These are phyloP conservation scores for Criorhina ranunculi DNA, from an alignment of 2,888 invertebrate genomes.

Conservation along the genomic window DNA sequence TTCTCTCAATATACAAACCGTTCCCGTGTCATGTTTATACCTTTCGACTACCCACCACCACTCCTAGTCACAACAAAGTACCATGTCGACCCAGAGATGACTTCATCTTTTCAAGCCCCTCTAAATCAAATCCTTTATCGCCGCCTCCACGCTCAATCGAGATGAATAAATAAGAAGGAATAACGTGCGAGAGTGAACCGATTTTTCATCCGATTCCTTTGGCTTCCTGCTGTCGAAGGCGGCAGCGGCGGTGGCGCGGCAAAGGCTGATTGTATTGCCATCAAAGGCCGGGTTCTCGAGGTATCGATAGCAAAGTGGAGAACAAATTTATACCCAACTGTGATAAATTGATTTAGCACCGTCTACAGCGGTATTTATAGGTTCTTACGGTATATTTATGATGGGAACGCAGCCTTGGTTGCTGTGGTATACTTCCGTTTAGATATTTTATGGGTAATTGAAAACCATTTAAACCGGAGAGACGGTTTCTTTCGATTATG, in stretches of 20 bases:
- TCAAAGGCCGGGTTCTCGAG: conserved; percentile 34
- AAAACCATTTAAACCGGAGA: conserved; percentile 51
- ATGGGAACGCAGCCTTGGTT: conserved; percentile 26
- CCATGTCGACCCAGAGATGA: conserved; percentile 15
- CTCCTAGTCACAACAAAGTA: background rate
- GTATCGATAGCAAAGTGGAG: conserved; percentile 45
- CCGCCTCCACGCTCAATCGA: conserved; percentile 36
- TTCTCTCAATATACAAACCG: conserved; percentile 4
- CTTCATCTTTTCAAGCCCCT: conserved; percentile 38
- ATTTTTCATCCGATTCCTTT: conserved; percentile 56
- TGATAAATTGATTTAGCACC: conserved; percentile 67
- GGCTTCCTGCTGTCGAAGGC: conserved; percentile 9
- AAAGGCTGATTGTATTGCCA: conserved; percentile 45
- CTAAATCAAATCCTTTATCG: conserved; percentile 67
- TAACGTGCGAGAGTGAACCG: conserved; percentile 40
- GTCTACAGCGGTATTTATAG: conserved; percentile 52
- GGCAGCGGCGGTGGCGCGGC: background rate
- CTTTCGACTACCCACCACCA: background rate
- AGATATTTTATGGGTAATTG: conserved; percentile 62
- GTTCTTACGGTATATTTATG: conserved; percentile 50
- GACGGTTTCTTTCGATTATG: conserved; percentile 22
- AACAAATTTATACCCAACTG: conserved; percentile 67
- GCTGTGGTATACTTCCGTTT: conserved; percentile 22
- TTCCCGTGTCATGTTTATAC: conserved; percentile 32
- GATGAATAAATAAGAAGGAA: conserved; percentile 53